A percentile compares a stretch with the other conserved stretches of the same genome.
Conservation (phyloP, 1,140 invertebrate genomes). For the Bradynema listronoti region DNA sequence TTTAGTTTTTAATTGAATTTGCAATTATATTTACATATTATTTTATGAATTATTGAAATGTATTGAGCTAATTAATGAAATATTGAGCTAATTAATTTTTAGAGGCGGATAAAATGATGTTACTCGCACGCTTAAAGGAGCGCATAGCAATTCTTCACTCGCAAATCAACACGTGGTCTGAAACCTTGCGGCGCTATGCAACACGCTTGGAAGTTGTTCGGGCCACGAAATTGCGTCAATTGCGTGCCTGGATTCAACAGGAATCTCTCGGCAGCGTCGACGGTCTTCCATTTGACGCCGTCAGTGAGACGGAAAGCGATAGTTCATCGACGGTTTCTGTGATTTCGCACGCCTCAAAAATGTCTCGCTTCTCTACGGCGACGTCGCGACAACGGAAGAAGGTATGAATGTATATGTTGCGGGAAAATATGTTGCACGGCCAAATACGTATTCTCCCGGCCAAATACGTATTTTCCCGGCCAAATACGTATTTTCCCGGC, state of each 20-base stretch:
- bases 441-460: too few species aligned
- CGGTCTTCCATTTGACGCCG: constrained; percentile 47
- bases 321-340: constrained; percentile 64
- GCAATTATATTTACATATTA: too few species aligned
- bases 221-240: constrained; percentile 25
- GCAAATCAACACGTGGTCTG: constrained; percentile 17
- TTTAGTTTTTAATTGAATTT: too few species aligned
- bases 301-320: constrained; percentile 73
- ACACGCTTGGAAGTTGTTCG: constrained; percentile 29
- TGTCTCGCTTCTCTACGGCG: constrained; percentile 40
- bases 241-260: constrained; percentile 42
- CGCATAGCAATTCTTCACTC: constrained; percentile 5
- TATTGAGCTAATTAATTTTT: too few species aligned
- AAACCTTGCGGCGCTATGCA: constrained; percentile 21
- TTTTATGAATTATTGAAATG: too few species aligned
- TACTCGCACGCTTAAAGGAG: too few species aligned
- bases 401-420: constrained; percentile 1
- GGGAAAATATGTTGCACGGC: too few species aligned
- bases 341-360: constrained; percentile 31
- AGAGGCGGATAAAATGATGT: too few species aligned
- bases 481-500: too few species aligned
- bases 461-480: too few species aligned
- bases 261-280: too few species aligned
- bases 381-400: constrained; percentile 35
- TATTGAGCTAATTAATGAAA: too few species aligned